phyloP scores from a whole-genome alignment of 1,140 invertebrate species.

The Fopius arisanus region DNA sequence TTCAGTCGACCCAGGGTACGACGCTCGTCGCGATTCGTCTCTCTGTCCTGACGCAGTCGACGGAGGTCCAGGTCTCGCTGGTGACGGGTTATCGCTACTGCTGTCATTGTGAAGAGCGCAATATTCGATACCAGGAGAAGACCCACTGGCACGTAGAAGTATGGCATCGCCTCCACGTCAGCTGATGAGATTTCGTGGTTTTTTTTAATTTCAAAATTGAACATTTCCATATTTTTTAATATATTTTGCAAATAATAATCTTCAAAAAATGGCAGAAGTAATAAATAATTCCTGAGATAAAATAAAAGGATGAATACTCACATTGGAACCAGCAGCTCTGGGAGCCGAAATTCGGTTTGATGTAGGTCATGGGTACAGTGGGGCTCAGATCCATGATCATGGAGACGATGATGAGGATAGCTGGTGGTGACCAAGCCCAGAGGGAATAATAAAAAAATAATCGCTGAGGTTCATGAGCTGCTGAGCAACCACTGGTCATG shows the following conservation, averaged over 20 bases:
- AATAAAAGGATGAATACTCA: slow-evolving; percentile 48
- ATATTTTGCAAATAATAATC: neutral
- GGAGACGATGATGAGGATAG: slow-evolving; percentile 59
- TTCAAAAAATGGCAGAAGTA: too few species aligned
- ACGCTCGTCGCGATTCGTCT: slow-evolving; percentile 51
- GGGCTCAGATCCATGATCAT: slow-evolving; percentile 61
- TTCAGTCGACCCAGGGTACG: slow-evolving; percentile 49
- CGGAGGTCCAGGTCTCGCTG: slow-evolving; percentile 54
- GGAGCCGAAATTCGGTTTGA: slow-evolving; percentile 62
- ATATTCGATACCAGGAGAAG: slow-evolving; percentile 66
- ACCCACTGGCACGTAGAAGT: slow-evolving; percentile 71
- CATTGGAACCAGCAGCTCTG: slow-evolving; percentile 65
- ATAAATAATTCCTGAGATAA: neutral
- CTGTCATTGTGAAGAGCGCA: slow-evolving; percentile 66
- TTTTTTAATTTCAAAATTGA: too few species aligned
- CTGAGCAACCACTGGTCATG: slow-evolving; percentile 36
- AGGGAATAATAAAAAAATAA: slow-evolving; percentile 69
- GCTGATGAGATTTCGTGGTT: slow-evolving; percentile 53
- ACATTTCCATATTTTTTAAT: too few species aligned
- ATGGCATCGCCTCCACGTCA: slow-evolving; percentile 67
- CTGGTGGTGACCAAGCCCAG: slow-evolving; percentile 68
- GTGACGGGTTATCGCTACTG: slow-evolving; percentile 50
- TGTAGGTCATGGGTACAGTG: slow-evolving; percentile 58
- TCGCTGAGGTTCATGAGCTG: slow-evolving; percentile 45
- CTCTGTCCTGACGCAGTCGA: slow-evolving; percentile 50